Conservation (phyloP, 2,797 vertebrate genomes). For the Aselliscus stoliczkanus region DNA sequence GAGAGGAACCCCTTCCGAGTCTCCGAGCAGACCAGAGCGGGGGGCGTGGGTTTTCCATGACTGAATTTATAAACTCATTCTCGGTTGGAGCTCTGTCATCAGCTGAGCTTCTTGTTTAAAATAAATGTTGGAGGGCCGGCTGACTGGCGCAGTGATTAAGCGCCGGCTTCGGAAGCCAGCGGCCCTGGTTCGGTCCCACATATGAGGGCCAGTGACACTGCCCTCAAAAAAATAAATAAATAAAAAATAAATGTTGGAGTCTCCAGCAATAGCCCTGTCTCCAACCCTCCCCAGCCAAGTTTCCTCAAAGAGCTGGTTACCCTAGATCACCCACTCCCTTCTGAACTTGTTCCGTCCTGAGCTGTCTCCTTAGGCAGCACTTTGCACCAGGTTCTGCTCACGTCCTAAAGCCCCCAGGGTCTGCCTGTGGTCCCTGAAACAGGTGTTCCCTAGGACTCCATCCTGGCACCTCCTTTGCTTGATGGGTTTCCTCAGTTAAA, state of each 20-base stretch:
- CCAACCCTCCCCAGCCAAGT: not conserved
- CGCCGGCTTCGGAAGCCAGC: too few species aligned
- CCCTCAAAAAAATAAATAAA: too few species aligned
- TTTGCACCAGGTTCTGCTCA: not conserved
- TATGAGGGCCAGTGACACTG: too few species aligned
- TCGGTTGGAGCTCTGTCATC: not conserved
- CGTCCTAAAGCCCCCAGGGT: not conserved
- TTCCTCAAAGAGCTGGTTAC: not conserved
- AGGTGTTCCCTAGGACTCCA: not conserved
- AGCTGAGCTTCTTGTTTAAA: not conserved
- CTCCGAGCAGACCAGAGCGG: not conserved
- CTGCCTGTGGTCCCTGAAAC: not conserved
- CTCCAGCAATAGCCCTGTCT: not conserved
- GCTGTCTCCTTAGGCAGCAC: not conserved
- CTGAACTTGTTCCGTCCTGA: not conserved
- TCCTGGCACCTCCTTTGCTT: not conserved
- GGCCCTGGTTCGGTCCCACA: too few species aligned
- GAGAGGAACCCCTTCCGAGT: not conserved
- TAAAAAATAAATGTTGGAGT: too few species aligned
- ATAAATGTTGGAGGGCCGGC: too few species aligned
- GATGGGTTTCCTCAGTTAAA: not conserved
- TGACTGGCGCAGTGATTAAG: too few species aligned
- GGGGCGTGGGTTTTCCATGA: not conserved
- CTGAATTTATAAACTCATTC: not conserved
- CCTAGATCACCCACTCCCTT: not conserved